These are phyloP conservation scores for Malurus elegans DNA, from an alignment of 2,113 vertebrate species.

Conservation along the genomic window DNA sequence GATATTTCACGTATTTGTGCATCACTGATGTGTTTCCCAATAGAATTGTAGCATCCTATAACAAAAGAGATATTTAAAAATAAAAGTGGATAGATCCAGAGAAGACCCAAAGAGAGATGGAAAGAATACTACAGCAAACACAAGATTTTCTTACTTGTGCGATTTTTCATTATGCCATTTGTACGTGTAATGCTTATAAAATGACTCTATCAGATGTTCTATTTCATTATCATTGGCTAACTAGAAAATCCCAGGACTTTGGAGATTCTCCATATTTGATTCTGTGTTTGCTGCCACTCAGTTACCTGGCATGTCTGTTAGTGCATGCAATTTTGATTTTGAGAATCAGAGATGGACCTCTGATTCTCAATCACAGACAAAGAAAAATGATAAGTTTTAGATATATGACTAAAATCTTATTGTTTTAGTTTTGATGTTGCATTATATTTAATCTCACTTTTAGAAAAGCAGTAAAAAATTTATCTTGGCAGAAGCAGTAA, in stretches of 20 bases:
- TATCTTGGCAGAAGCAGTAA: rapidly evolving
- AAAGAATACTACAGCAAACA: neutral
- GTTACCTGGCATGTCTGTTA: neutral
- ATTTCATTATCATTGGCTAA: neutral
- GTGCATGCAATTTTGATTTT: neutral
- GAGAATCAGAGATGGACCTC: neutral
- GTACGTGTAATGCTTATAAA: neutral
- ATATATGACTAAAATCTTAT: neutral
- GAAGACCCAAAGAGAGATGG: neutral
- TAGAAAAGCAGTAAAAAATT: neutral
- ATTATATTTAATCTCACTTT: neutral
- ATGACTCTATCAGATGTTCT: neutral
- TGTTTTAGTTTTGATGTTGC: neutral
- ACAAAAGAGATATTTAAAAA: neutral
- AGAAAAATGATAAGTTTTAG: neutral
- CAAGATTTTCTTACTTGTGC: neutral
- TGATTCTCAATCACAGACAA: neutral
- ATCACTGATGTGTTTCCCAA: neutral
- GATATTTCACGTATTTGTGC: neutral
- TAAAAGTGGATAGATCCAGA: neutral
- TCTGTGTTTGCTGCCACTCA: neutral
- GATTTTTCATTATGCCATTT: neutral
- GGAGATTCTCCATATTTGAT: neutral
- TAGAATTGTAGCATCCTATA: neutral
- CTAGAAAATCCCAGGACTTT: neutral